Evolutionary conservation across 2,113 vertebrate genomes (phyloP), one percentile per base, ranked within the genome.

Genomic region (Eurypyga helias): DNA sequence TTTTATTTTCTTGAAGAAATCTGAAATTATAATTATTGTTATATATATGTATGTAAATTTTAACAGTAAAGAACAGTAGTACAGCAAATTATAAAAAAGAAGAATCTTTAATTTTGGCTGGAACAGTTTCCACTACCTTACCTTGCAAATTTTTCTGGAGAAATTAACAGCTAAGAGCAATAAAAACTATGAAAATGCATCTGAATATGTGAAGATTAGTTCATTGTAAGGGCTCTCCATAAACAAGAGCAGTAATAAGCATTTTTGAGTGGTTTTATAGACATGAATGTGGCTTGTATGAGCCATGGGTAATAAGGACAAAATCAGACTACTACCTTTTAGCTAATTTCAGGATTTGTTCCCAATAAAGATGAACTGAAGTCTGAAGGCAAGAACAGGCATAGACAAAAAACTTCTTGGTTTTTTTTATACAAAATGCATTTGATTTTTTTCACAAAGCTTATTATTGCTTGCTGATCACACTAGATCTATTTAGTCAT

Each of bases 61-160:
- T 96, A 90, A 79, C 52, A 11, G 60, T 92, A 66, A 95, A 93
- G 89, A 97, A 92, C 86, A 97, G 70, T 73, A 92, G 10, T 60
- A 86, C 61, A 88, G 52, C 20, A 97, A 96, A 83, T 38, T 29
- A 67, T 89, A 51, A 86, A 86, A 77, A 82, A 77, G 82, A 91
- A 93, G 51, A 11, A 48, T 76, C 79, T 96, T 96, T 93, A 77
- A 90, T 94, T 95, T 90, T 46, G 21, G 14, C 3, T 71, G 6
- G 6, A 84, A 29, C 4, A 20, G 26, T n/a, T 95, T 65, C 20
- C 5, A 51, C 3, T 57, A 54, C 6, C 7, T 65, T 65, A 15
- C 8, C 7, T 69, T 91, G 33, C 1, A 65, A 25, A 10, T 45
- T 62, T 75, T 11, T 64, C 7, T 83, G n/a, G 4, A 36, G 25